These are phyloP conservation scores for Cheirogaleus major DNA, from an alignment of 2,797 vertebrate species.

Conservation along the genomic window DNA sequence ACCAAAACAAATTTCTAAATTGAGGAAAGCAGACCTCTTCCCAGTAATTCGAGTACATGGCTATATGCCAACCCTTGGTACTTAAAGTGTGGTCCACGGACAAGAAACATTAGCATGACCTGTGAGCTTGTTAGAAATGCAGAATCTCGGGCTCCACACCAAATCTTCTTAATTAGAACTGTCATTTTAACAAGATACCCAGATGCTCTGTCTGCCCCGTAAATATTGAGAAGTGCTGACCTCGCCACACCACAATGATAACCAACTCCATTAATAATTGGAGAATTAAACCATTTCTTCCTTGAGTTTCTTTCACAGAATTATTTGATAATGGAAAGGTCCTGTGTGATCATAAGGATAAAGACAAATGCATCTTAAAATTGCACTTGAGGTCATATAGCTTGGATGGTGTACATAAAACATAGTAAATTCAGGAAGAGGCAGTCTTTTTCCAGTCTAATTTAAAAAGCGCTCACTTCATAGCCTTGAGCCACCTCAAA, in stretches of 20 bases:
- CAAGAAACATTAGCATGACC: neutral
- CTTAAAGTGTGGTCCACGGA: neutral
- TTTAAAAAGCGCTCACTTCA: neutral
- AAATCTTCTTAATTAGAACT: neutral
- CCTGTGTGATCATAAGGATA: neutral
- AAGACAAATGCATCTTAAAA: neutral
- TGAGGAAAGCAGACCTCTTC: neutral
- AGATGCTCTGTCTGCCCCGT: neutral
- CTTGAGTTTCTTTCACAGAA: neutral
- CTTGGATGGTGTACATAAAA: neutral
- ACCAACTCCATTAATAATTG: neutral
- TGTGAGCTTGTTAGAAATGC: neutral
- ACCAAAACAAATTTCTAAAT: neutral
- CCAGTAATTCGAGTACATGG: neutral
- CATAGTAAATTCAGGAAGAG: neutral
- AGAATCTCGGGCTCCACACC: accelerated
- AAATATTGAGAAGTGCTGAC: neutral
- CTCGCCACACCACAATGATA: neutral
- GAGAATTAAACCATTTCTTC: neutral
- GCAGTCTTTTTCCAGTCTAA: neutral
- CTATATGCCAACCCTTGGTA: neutral
- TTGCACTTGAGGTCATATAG: neutral
- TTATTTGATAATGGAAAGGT: neutral
- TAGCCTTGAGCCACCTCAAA: neutral
- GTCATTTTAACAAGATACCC: neutral